phyloP scores from a whole-genome alignment of 2,888 invertebrate genomes.

The Escarpia spicata region DNA sequence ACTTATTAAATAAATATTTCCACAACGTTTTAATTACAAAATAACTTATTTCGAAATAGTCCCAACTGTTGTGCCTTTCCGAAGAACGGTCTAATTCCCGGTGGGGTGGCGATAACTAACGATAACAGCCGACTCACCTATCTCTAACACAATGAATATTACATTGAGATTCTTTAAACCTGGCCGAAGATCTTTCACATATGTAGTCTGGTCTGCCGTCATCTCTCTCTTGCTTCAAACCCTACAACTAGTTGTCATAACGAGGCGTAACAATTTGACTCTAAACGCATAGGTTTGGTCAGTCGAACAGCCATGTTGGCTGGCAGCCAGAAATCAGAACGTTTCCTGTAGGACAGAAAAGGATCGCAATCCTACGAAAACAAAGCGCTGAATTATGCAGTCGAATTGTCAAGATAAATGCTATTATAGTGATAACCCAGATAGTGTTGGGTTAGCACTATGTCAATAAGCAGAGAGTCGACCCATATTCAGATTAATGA shows the following conservation, averaged over 20 bases:
- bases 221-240: background rate
- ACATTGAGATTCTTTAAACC: conserved; percentile 92
- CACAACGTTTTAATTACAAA: background rate
- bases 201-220: conserved; percentile 58
- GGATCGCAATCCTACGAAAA: background rate
- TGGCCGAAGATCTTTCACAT: conserved; percentile 88
- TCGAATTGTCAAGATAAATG: background rate
- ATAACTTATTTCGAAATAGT: background rate
- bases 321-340: background rate
- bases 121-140: conserved; percentile 72
- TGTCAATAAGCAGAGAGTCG: conserved; percentile 4
- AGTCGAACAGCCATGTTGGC: conserved; percentile 5
- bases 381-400: background rate
- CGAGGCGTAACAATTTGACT: conserved; percentile 6
- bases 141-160: conserved; percentile 92
- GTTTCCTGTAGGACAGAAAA: background rate
- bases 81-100: background rate
- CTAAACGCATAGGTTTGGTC: conserved; percentile 4
- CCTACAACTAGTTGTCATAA: background rate
- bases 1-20: background rate
- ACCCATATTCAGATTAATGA: background rate
- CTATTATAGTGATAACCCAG: conserved; percentile 12
- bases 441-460: conserved; percentile 6
- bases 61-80: background rate
- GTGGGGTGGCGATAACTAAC: background rate